Percentiles rank a stretch among this genome's conserved stretches.
Evolutionary conservation across 2,113 vertebrate species (phyloP).

Genomic region (Psilopsiagon aurifrons): DNA sequence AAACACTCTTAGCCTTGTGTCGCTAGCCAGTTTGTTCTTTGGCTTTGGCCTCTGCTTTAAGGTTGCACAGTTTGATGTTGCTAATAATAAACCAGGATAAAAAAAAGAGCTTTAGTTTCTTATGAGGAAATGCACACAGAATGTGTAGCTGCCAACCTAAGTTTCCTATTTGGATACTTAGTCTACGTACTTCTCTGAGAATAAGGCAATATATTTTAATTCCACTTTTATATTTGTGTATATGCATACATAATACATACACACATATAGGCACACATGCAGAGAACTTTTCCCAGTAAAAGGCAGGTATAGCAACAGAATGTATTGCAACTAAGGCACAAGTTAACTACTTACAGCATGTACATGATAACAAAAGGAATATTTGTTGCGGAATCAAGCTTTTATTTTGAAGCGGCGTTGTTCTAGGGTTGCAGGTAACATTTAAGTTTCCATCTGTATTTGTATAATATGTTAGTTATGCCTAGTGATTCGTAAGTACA

Average conservation of each 20-base stretch:
- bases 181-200: background rate
- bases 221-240: background rate
- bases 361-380: background rate
- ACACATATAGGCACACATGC: background rate
- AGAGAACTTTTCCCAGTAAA: background rate
- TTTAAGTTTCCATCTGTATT: background rate
- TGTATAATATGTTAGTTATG: background rate
- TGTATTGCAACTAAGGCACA: background rate
- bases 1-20: background rate
- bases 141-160: background rate
- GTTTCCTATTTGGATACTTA: background rate
- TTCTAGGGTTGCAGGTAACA: background rate
- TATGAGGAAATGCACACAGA: background rate
- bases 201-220: background rate
- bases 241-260: background rate
- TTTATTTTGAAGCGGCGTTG: background rate
- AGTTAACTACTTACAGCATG: background rate
- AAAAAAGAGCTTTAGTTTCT: constrained; percentile 43
- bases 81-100: background rate
- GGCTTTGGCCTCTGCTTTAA: constrained; percentile 25
- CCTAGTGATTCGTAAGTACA: background rate
- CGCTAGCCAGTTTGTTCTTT: background rate
- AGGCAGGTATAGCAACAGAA: background rate
- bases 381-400: background rate
- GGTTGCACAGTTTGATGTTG: constrained; percentile 40